Base-by-base conservation (phyloP, 2,888 invertebrate genomes). In the Perdita meconis region DNA sequence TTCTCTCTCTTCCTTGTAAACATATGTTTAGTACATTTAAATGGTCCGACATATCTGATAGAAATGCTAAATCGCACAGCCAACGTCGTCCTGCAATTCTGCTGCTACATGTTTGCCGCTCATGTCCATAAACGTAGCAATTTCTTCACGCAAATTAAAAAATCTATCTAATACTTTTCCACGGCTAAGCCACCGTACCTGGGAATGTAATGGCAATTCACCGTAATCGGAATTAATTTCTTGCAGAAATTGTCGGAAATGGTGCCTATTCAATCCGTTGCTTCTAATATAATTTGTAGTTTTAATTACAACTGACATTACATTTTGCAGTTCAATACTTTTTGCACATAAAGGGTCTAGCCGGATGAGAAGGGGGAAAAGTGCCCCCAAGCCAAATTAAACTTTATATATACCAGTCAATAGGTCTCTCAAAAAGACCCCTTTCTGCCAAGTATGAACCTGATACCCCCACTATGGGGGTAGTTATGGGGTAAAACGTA, bases 151-250 rank as follows among this genome's bases (percentile, higher is more conserved):
- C 36, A 63, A 44, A 12, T 57, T 6, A 47, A 34, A 74, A 57
- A 64, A 74, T 55, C 44, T 16, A n/a, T 63, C 22, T 34, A 63
- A 47, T 8, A 40, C 13, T 55, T 57, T 69, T 44, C 50, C 69
- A 10, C 68, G 68, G 51, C 51, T 63, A 30, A 74, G 19, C 57
- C 69, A 69, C 30, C 63, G 24, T 3, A 69, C 57, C 24, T 69
- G 24, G 0, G 47, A 51, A 12, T 34, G 44, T n/a, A 60, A 67
- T 16, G 36, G 24, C 10, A 73, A 1, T 13, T 60, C 67, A 4
- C 44, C 42, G 19, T 73, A 73, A 16, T 53, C 66, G 19, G 53
- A 19, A 13, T 51, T 42, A 5, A 72, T n/a, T 61, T 73, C 72
- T 10, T 34, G 22, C 2, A 67, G 13, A 26, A 73, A 47, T 13